phyloP scores from a whole-genome alignment of 1,140 invertebrate genomes.

The Drosophila paulistorum region DNA sequence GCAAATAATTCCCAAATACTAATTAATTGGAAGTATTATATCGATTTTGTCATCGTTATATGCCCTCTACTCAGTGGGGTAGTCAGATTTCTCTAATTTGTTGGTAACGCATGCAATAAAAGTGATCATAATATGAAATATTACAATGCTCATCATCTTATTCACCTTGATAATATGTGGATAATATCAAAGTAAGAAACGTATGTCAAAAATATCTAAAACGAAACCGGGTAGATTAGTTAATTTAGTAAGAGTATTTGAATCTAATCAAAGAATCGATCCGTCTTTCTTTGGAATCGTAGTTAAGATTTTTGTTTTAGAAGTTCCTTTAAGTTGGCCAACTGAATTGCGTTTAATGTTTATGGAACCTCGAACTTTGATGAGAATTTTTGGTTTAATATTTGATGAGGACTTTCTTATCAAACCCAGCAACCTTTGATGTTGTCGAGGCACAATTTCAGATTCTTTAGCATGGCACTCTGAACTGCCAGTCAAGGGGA shows the following conservation, averaged over 20 bases:
- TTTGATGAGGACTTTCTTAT: background rate
- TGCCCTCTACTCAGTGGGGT: too few species aligned
- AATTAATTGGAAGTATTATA: background rate
- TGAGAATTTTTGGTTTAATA: background rate
- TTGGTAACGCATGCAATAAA: background rate
- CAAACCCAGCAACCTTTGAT: too few species aligned
- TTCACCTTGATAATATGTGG: too few species aligned
- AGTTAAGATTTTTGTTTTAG: background rate
- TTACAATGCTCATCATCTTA: too few species aligned
- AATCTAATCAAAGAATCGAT: background rate
- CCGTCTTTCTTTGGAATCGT: background rate
- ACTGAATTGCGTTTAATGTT: background rate
- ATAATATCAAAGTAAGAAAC: too few species aligned
- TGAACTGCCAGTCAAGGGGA: too few species aligned
- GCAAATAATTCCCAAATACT: background rate
- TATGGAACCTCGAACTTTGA: background rate
- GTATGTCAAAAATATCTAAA: background rate
- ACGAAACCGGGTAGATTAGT: background rate
- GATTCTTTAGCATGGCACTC: too few species aligned
- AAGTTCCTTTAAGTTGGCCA: background rate
- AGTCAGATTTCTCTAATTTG: too few species aligned
- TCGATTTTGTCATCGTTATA: background rate
- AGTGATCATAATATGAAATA: background rate
- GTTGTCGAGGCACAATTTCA: too few species aligned
- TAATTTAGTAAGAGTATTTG: too few species aligned